phyloP scores from a whole-genome alignment of 2,113 vertebrate genomes.

The Pseudorasbora parva region DNA sequence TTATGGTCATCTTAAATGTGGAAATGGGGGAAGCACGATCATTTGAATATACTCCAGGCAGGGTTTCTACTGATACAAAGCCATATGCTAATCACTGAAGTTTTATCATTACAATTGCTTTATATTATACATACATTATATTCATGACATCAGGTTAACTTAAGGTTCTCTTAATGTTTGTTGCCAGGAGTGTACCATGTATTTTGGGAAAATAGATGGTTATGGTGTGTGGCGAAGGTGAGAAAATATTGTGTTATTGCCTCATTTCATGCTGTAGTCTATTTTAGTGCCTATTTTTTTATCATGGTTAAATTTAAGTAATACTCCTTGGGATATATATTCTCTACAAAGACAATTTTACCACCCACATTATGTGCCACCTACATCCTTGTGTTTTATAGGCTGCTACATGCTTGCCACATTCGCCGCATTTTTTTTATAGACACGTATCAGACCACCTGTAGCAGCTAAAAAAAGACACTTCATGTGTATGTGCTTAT shows the following conservation, averaged over 20 bases:
- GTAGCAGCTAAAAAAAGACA: conserved; percentile 55
- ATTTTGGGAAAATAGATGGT: neutral
- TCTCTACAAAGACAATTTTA: conserved; percentile 28
- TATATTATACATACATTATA: neutral
- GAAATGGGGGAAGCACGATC: too few relatives aligned
- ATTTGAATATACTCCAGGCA: too few relatives aligned
- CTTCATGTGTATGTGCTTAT: conserved; percentile 50
- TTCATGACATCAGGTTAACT: neutral
- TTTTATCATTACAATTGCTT: too few relatives aligned
- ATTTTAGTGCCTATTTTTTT: neutral
- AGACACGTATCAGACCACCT: conserved; percentile 55
- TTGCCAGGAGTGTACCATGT: neutral
- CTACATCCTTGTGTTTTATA: conserved; percentile 27
- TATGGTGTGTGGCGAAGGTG: neutral
- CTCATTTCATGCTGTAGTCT: neutral
- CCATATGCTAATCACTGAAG: too few relatives aligned
- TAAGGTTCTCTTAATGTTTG: neutral
- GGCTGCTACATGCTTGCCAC: conserved; percentile 19
- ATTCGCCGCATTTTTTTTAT: conserved; percentile 62
- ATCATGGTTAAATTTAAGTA: neutral
- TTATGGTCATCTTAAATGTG: neutral
- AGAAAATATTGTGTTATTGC: neutral
- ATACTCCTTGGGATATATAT: neutral
- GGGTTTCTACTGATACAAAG: too few relatives aligned
- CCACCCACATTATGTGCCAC: conserved; percentile 15